Base-by-base conservation (phyloP, 2,888 invertebrate genomes). In the Vandiemenella viatica region DNA sequence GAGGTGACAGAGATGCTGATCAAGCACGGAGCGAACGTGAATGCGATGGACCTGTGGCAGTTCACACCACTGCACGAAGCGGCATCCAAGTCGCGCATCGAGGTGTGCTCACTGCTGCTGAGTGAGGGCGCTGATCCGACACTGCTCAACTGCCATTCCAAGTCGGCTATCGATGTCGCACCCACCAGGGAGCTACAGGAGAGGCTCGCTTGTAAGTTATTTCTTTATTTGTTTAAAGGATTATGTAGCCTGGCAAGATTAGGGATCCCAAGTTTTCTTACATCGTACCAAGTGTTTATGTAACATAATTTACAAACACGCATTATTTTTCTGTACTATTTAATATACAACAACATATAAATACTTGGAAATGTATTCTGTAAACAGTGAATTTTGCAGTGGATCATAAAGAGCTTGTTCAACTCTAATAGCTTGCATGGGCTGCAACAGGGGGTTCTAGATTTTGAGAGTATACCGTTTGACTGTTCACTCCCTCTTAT, bases 61-160 rank as follows among this genome's bases (percentile, higher is more conserved):
- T 96, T 95, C 66, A 95, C 96, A 0, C 95, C 95, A 1, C 68
- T 96, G 19, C 95, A 95, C 62, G 90, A 96, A 67, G 95, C 95
- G 0, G 92, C 95, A 7, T 90, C 90, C 57, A 96, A 96, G 68
- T 88, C 88, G 5, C 74, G 95, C 26, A 75, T 88, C 0, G 95
- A 96, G 72, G 81, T 81, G 16, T 96, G 96, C 65, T 92, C 92
- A 8, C 70, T 96, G 16, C 71, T 97, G 13, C 69, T 97, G 19
- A 88, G 90, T 59, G 90, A 95, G 64, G 95, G 95, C 0, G 96
- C 95, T 0, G 95, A 96, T 70, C 95, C 95, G 0, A 92, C 91
- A 0, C 75, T 93, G 43, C 75, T 92, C 45, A 96, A 96, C 71
- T 96, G 95, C 67, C 95, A 97, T 74, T 89, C 88, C 48, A 96